Base-by-base conservation (phyloP, 1,140 invertebrate species). In the Trichogramma pretiosum region DNA sequence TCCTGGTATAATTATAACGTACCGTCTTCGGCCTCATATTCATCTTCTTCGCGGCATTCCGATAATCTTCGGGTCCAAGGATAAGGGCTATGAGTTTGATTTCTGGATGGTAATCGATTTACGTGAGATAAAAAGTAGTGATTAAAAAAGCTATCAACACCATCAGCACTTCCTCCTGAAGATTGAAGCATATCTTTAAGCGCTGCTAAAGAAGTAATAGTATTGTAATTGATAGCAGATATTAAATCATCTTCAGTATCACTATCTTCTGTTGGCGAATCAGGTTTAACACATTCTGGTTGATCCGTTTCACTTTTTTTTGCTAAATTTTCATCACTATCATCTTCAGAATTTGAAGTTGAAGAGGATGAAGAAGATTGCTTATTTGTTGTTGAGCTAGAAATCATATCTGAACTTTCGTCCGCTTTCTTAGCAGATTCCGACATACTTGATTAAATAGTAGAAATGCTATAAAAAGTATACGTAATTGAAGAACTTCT, bases 21-120 rank as follows among this genome's bases (percentile, higher is more conserved):
- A 71, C 68, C 70, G 57, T 70, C 72, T 39, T 77, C 80, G 36
- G 84, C 83, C 43, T 82, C 79, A 24, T 83, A 80, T 62, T 88
- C 85, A 56, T 87, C 84, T 67, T 87, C 86, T 57, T 88, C 86
- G 23, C 82, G 77, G 60, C 86, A 88, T 64, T 88, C 83, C 5
- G 85, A 87, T 39, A 88, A 63, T 3, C 85, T 75, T n/a, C 85
- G 74, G 0, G 65, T 81, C 81, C 60, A 75, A 46, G 65, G 77
- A 76, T 47, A 80, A 61, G 60, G 80, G 65, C 54, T 81, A 55
- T 55, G 77, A 54, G 52, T 72, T 61, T 64, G 67, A 56, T 75
- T 78, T 32, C 76, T 67, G 37, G 77, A 80, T 3, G 79, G 79
- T 26, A 82, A 58, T 41, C 78, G 72, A 62, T 82, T 83, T 35